Evolutionary conservation across 2,113 vertebrate genomes (phyloP).

Genomic region (Callipepla squamata): DNA sequence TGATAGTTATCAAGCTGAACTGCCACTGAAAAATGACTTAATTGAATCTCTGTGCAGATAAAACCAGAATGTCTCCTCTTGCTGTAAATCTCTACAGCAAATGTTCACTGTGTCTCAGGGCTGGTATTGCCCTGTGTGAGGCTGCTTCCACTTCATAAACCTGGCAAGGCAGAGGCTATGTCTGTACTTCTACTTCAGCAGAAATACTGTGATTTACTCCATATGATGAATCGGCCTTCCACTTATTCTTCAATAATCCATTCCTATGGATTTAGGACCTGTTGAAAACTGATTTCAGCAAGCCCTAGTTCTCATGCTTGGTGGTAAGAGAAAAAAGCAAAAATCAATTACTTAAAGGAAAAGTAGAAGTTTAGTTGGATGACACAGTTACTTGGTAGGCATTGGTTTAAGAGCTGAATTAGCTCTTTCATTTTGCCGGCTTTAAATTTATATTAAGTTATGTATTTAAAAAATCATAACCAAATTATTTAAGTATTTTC

Average conservation of each 20-base stretch:
- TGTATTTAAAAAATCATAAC: neutral
- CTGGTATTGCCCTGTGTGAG: neutral
- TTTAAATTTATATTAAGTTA: neutral
- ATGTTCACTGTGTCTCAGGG: neutral
- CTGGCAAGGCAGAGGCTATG: neutral
- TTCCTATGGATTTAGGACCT: neutral
- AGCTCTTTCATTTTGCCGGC: neutral
- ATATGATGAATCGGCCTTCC: neutral
- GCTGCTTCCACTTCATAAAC: neutral
- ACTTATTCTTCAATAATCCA: neutral
- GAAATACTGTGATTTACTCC: neutral
- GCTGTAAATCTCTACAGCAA: slow-evolving; percentile 2
- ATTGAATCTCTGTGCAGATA: slow-evolving; percentile 5
- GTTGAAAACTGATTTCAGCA: neutral
- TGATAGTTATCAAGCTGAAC: slow-evolving; percentile 5
- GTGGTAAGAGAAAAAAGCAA: neutral
- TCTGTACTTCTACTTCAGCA: neutral
- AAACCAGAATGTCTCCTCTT: neutral
- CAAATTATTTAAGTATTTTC: neutral
- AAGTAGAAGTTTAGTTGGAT: neutral
- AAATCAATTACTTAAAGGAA: neutral
- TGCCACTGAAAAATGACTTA: slow-evolving; percentile 30
- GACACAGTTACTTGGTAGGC: neutral
- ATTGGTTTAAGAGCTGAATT: neutral
- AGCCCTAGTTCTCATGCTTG: neutral